Conservation (phyloP, 2,888 invertebrate genomes). For the Cephus runcator region DNA sequence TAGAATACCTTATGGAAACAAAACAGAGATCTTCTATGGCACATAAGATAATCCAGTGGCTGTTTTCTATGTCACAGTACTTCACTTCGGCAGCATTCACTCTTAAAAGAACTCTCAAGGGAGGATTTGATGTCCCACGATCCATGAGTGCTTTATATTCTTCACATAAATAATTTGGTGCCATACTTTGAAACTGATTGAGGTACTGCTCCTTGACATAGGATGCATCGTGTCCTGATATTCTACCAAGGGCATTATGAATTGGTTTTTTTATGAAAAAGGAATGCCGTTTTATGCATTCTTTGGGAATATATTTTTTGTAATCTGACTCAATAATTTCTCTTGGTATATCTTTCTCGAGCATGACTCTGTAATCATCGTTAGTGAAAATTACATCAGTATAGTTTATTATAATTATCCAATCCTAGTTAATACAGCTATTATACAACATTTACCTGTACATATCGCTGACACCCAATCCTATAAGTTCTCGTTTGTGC, state of each 20-base stretch:
- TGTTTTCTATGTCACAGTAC: slow-evolving; percentile 44
- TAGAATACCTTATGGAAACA: slow-evolving; percentile 72
- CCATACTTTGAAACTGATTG: slow-evolving; percentile 82
- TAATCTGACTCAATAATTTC: slow-evolving; percentile 81
- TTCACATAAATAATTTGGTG: slow-evolving; percentile 85
- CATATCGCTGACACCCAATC: slow-evolving; percentile 90
- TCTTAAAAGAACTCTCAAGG: slow-evolving; percentile 78
- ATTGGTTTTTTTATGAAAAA: slow-evolving; percentile 83
- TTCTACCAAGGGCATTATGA: slow-evolving; percentile 71
- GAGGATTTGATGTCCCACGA: slow-evolving; percentile 70
- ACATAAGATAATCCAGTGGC: slow-evolving; percentile 69
- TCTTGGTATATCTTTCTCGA: slow-evolving; percentile 77
- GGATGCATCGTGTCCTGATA: slow-evolving; percentile 74
- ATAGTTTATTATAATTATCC: not conserved
- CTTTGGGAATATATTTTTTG: slow-evolving; percentile 85
- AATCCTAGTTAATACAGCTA: not conserved
- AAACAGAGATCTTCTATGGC: slow-evolving; percentile 87
- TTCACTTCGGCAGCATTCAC: slow-evolving; percentile 62
- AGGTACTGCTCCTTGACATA: slow-evolving; percentile 84
- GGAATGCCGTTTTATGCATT: slow-evolving; percentile 78
- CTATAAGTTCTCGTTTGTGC: slow-evolving; percentile 81
- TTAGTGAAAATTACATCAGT: not conserved
- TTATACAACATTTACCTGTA: slow-evolving; percentile 61
- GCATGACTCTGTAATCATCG: slow-evolving; percentile 73
- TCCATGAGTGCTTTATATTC: slow-evolving; percentile 77